Conservation (phyloP, 1,140 invertebrate species). For the Ruditapes philippinarum region DNA sequence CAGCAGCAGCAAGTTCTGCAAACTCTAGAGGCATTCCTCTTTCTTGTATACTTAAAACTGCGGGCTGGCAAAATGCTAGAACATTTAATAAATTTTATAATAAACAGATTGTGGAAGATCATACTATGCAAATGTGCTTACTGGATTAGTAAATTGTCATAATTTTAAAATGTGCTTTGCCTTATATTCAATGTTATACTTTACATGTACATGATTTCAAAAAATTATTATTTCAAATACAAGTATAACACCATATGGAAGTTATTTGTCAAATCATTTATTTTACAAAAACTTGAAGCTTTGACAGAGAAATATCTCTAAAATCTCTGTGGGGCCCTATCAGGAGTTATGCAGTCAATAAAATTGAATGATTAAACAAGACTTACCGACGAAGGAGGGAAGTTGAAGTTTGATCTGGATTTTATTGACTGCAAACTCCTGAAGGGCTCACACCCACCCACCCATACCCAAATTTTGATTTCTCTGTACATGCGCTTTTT, state of each 20-base stretch:
- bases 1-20: background rate
- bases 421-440: background rate
- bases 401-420: slow-evolving; percentile 17
- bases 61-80: background rate
- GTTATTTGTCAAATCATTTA: no score
- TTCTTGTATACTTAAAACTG: background rate
- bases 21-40: background rate
- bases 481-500: no score
- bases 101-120: no score
- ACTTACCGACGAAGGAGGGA: slow-evolving; percentile 26
- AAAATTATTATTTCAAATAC: no score
- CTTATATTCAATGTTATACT: no score
- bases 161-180: no score
- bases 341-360: background rate
- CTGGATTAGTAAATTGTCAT: no score
- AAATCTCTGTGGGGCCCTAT: background rate
- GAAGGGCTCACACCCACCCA: slow-evolving; percentile 1
- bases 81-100: background rate
- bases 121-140: no score
- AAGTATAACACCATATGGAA: no score
- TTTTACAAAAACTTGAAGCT: no score
- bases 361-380: slow-evolving; percentile 10
- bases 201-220: no score
- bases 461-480: background rate
- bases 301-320: no score